Conservation (phyloP, 2,797 vertebrate genomes). For the Acanthornis magna region DNA sequence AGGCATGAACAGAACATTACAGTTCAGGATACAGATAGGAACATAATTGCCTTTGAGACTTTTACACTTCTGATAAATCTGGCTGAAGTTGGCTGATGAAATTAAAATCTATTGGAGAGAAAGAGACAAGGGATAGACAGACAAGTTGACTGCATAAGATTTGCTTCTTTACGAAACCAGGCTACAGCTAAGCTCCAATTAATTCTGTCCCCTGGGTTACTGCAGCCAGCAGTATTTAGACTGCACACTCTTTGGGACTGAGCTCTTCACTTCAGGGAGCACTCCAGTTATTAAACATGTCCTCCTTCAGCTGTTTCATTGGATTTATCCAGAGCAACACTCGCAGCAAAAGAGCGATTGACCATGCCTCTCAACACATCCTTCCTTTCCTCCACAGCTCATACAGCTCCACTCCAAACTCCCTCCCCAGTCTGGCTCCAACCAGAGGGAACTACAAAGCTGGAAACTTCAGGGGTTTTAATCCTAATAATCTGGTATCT, state of each 20-base stretch:
- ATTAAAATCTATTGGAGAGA: conserved; percentile 41
- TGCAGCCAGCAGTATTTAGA: conserved; percentile 9
- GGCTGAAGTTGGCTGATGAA: neutral
- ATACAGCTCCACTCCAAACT: neutral
- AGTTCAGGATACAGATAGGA: neutral
- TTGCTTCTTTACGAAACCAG: conserved; percentile 28
- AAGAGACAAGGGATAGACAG: neutral
- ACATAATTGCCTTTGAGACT: conserved; percentile 1
- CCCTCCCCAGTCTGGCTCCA: neutral
- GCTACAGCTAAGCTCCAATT: conserved; percentile 41
- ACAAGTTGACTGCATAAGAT: neutral
- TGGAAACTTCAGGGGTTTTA: neutral
- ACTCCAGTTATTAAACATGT: neutral
- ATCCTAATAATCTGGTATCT: neutral
- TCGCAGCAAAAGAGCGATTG: neutral
- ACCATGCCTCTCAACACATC: neutral
- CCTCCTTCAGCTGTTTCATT: neutral
- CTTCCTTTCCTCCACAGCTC: neutral
- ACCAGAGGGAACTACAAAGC: neutral
- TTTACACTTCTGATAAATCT: conserved; percentile 11
- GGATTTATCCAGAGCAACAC: neutral
- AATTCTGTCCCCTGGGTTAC: conserved; percentile 27
- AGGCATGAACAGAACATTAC: neutral
- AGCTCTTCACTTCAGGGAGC: neutral
- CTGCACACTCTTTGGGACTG: neutral